Evolutionary conservation across 2,888 invertebrate species (phyloP).

Genomic region (Drosophila affinis): DNA sequence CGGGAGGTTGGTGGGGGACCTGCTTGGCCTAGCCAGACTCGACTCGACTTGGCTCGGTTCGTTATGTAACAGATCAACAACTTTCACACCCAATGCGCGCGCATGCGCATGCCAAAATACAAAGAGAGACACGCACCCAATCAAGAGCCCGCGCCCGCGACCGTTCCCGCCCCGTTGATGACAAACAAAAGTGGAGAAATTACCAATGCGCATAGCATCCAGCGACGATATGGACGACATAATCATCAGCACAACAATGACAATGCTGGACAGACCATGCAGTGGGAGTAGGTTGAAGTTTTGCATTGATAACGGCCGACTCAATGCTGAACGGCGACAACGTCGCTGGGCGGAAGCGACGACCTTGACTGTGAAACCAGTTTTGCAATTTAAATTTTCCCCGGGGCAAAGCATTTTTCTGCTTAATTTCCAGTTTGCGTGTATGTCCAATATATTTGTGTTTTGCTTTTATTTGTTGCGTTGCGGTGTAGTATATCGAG

Average conservation of each 20-base stretch:
- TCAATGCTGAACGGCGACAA: conserved; percentile 26
- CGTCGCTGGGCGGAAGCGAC: conserved; percentile 55
- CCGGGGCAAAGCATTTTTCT: conserved; percentile 53
- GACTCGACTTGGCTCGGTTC: conserved; percentile 34
- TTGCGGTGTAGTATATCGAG: conserved; percentile 5
- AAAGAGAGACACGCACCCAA: conserved; percentile 51
- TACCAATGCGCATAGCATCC: conserved; percentile 72
- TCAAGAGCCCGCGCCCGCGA: conserved; percentile 34
- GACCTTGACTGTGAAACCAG: conserved; percentile 81
- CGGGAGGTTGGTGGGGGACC: conserved; percentile 11
- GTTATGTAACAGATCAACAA: conserved; percentile 78
- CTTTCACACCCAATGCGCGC: conserved; percentile 74
- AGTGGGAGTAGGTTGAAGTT: conserved; percentile 29
- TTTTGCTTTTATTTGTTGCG: conserved; percentile 15
- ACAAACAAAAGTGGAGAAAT: conserved; percentile 61
- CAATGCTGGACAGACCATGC: conserved; percentile 33
- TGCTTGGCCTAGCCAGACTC: conserved; percentile 25
- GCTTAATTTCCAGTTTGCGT: conserved; percentile 50
- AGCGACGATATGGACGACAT: conserved; percentile 52
- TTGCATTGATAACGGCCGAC: conserved; percentile 47
- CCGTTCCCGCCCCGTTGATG: conserved; percentile 40
- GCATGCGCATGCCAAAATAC: conserved; percentile 46
- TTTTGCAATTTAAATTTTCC: conserved; percentile 70
- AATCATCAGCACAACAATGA: conserved; percentile 55
- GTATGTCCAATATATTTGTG: conserved; percentile 22